A percentile compares a stretch with the other conserved stretches of the same genome.
Evolutionary conservation across 2,797 vertebrate genomes (phyloP).

Genomic region (Cygnus olor): DNA sequence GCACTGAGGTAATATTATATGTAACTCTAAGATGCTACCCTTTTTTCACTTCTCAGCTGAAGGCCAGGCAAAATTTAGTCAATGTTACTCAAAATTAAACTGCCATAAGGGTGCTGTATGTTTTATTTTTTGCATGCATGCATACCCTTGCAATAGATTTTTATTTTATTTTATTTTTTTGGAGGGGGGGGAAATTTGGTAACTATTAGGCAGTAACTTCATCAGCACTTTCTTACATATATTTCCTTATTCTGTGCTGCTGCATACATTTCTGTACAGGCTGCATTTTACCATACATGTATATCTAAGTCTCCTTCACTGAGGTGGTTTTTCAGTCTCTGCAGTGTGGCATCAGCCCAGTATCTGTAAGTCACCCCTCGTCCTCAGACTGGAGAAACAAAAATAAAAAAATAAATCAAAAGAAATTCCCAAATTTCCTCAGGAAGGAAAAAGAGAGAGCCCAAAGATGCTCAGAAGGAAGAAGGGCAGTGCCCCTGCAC

Average conservation of each 20-base stretch:
- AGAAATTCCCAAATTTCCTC: background rate
- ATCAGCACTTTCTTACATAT: background rate
- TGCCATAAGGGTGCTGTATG: background rate
- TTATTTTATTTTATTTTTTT: background rate
- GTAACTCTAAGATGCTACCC: background rate
- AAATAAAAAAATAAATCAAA: background rate
- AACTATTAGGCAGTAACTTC: background rate
- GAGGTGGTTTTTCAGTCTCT: background rate
- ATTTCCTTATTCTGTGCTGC: background rate
- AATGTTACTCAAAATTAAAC: conserved; percentile 1
- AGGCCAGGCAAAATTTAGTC: conserved; percentile 19
- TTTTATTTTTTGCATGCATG: background rate
- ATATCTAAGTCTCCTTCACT: background rate
- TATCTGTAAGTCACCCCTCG: background rate
- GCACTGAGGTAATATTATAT: conserved; percentile 2
- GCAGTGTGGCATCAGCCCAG: background rate
- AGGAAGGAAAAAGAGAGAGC: background rate
- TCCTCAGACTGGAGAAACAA: background rate
- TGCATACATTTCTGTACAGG: background rate
- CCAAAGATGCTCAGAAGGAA: background rate
- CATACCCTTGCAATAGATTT: background rate
- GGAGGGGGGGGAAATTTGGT: background rate
- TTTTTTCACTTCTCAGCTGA: conserved; percentile 20
- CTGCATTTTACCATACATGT: background rate
- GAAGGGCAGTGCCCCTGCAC: background rate